Conservation (phyloP, 2,113 vertebrate genomes). For the Xyliphius kryptos region DNA sequence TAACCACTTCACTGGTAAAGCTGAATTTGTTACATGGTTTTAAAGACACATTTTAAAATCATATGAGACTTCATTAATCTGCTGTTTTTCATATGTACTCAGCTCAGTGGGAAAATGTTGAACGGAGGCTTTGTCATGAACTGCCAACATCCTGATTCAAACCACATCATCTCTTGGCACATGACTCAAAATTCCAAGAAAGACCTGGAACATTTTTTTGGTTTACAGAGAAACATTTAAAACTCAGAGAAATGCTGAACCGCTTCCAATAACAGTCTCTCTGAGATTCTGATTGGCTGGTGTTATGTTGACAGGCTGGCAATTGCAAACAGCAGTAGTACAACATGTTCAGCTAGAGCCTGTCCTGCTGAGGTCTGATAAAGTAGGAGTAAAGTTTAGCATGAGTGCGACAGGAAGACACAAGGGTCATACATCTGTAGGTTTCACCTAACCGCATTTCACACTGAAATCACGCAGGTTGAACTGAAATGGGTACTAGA, state of each 20-base stretch:
- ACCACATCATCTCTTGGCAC: background rate
- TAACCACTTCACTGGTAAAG: background rate
- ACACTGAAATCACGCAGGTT: too few species aligned
- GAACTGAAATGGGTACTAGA: too few species aligned
- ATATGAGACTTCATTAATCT: background rate
- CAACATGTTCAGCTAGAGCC: constrained; percentile 27
- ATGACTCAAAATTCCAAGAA: constrained; percentile 8
- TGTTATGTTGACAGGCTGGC: too few species aligned
- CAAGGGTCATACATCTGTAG: too few species aligned
- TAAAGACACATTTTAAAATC: background rate
- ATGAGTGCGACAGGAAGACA: too few species aligned
- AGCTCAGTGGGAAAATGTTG: constrained; percentile 1
- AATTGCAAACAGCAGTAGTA: constrained; percentile 17
- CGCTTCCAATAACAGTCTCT: constrained; percentile 1
- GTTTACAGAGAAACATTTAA: background rate
- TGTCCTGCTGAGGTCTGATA: too few species aligned
- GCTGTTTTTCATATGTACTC: background rate
- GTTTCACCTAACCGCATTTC: too few species aligned
- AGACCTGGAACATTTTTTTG: background rate
- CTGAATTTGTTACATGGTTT: background rate
- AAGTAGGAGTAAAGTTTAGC: too few species aligned
- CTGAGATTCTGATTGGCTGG: too few species aligned
- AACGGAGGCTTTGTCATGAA: background rate
- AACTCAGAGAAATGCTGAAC: too few species aligned
- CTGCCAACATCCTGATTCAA: constrained; percentile 1